Evolutionary conservation across 2,888 invertebrate genomes (phyloP), one percentile per base, ranked within the genome.

Genomic region (Eutolmus rufibarbis): DNA sequence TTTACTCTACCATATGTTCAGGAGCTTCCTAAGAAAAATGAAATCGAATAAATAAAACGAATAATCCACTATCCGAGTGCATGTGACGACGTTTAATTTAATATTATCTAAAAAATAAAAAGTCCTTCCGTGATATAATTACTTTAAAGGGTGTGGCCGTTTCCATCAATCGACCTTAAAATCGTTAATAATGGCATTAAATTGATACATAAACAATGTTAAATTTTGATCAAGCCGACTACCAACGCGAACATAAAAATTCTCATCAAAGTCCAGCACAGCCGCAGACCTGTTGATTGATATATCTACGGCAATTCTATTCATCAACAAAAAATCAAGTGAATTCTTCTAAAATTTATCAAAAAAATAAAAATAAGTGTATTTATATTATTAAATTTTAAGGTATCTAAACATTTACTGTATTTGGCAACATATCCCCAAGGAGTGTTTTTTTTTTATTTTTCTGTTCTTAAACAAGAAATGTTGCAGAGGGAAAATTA

Each of bases 401-500:
- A 40, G 9, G 5, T 40, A 40, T 40, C 40, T 40, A 40, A 40
- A 43, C 12, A 12, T 43, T 43, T 43, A 12, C 12, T 2, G 12
- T 43, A 1, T 43, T 43, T 43, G 12, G 12, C 43, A 43, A 43
- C 43, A 12, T 12, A 43, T 43, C 43, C 12, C 12, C 9, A 43
- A 1, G 12, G 5, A 46, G 14, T 16, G 43, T 12, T 8, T 40
- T 40, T 4, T 12, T n/a, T 40, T 40, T 40, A 0, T 40, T 46
- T n/a, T 16, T 51, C n/a, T 5, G n/a, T 51, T 51, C 12, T 14
- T 51, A 51, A n/a, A 51, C n/a, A 51, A 51, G 37, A 74, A 78
- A 88, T 86, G 74, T 86, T 86, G n/a, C 86, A 87, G 37, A 43
- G 74, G 14, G 79, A 79, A 16, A 87, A 79, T 16, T 56, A 23